Conservation (phyloP, 1,140 invertebrate species). For the Ctenoplectra terminalis region DNA sequence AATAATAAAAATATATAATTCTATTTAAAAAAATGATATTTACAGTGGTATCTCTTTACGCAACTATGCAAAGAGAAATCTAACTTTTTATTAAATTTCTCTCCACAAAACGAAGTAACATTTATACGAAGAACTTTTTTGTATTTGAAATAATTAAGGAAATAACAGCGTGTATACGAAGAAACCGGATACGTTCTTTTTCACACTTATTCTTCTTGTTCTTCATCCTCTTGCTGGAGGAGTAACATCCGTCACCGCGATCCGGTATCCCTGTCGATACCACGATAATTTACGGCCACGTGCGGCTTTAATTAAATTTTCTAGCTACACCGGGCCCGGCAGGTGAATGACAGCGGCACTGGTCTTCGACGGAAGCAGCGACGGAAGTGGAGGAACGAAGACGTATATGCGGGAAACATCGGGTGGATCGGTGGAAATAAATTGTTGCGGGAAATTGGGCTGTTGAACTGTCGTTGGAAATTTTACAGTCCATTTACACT, state of each 20-base stretch:
- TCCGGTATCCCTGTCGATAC: conserved; percentile 54
- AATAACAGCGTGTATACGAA: too few relatives aligned
- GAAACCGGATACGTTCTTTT: background rate
- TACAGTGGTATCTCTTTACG: too few relatives aligned
- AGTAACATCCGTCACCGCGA: conserved; percentile 20
- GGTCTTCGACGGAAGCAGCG: conserved; percentile 9
- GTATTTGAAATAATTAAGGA: too few relatives aligned
- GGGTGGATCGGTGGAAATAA: conserved; percentile 1
- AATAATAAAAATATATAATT: too few relatives aligned
- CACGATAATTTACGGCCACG: conserved; percentile 71
- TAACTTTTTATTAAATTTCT: too few relatives aligned
- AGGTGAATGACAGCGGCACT: conserved; percentile 17
- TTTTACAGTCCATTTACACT: background rate
- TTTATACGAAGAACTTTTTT: too few relatives aligned
- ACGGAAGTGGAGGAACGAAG: conserved; percentile 33
- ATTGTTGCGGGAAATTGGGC: background rate
- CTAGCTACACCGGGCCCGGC: conserved; percentile 25
- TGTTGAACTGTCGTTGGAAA: background rate
- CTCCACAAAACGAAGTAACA: too few relatives aligned
- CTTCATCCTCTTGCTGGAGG: conserved; percentile 13
- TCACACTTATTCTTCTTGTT: too few relatives aligned
- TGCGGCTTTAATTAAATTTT: conserved; percentile 76
- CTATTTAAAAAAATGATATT: too few relatives aligned
- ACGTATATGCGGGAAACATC: conserved; percentile 28
- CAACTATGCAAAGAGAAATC: too few relatives aligned